Evolutionary conservation across 2,113 vertebrate species (phyloP).

Genomic region (Calyptomena viridis): DNA sequence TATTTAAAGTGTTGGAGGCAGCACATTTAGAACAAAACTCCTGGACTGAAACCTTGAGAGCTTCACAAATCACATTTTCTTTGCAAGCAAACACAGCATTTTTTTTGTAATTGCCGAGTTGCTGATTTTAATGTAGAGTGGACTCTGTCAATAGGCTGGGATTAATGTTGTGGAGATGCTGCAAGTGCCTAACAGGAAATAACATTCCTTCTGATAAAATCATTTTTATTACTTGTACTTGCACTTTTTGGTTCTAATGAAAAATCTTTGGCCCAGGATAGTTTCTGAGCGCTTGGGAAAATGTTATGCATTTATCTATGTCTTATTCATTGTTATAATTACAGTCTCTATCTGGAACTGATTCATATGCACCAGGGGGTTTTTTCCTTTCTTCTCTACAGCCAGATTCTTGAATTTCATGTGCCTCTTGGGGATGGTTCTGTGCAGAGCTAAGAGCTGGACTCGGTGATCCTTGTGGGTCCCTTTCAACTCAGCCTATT

Average conservation of each 20-base stretch:
- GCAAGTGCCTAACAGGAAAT: neutral
- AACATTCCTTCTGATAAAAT: neutral
- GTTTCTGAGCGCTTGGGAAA: neutral
- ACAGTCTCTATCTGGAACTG: neutral
- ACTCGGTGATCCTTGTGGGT: neutral
- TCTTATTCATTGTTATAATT: neutral
- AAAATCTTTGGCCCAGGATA: neutral
- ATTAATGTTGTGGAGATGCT: slow-evolving; percentile 39
- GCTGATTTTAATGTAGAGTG: slow-evolving; percentile 24
- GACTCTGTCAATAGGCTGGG: neutral
- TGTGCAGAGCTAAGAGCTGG: neutral
- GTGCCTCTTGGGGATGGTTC: neutral
- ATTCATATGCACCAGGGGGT: neutral
- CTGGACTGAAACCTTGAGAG: slow-evolving; percentile 38
- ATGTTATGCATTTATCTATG: neutral
- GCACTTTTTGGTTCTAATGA: neutral
- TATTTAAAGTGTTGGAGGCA: slow-evolving; percentile 9
- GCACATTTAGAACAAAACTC: slow-evolving; percentile 37
- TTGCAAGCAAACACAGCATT: slow-evolving; percentile 16
- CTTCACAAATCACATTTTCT: slow-evolving; percentile 50
- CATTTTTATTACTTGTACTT: neutral
- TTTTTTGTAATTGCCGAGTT: slow-evolving; percentile 34
- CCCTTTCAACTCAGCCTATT: neutral
- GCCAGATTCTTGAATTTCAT: neutral
- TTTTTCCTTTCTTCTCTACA: neutral